Evolutionary conservation across 2,888 invertebrate species (phyloP).

Genomic region (Sipha maydis): DNA sequence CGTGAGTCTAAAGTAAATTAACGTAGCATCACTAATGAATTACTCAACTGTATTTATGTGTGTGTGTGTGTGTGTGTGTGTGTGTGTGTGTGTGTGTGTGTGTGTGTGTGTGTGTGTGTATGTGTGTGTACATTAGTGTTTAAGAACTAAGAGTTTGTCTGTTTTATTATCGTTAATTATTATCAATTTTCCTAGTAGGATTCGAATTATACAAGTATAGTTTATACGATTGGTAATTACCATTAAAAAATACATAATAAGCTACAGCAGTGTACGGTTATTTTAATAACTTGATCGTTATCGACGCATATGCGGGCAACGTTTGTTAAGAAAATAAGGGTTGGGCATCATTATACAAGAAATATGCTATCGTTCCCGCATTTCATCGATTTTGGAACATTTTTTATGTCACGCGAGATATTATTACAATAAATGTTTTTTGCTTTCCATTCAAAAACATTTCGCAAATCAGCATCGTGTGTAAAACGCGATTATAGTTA

Average conservation of each 20-base stretch:
- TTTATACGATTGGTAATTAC: no score
- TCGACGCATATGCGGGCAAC: slow-evolving; percentile 4
- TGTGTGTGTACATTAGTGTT: no score
- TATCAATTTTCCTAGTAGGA: background rate
- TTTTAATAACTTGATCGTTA: background rate
- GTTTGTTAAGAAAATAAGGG: slow-evolving; percentile 27
- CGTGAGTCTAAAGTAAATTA: background rate
- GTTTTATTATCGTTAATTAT: background rate
- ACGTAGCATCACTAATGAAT: background rate
- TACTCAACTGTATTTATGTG: background rate
- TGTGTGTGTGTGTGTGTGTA: no score
- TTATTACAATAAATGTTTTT: background rate
- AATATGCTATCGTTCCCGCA: slow-evolving; percentile 11
- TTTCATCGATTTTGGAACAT: slow-evolving; percentile 9
- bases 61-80: no score
- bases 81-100: no score
- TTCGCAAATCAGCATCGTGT: background rate
- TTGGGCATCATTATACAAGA: background rate
- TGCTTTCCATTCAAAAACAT: background rate
- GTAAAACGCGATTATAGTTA: background rate
- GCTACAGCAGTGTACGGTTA: background rate
- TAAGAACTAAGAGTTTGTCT: background rate
- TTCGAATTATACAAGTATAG: background rate
- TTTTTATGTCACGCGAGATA: background rate
- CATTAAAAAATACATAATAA: background rate